Evolutionary conservation across 1,140 invertebrate genomes (phyloP), one percentile per base, ranked within the genome.

Genomic region (Trichonephila clavipes): DNA sequence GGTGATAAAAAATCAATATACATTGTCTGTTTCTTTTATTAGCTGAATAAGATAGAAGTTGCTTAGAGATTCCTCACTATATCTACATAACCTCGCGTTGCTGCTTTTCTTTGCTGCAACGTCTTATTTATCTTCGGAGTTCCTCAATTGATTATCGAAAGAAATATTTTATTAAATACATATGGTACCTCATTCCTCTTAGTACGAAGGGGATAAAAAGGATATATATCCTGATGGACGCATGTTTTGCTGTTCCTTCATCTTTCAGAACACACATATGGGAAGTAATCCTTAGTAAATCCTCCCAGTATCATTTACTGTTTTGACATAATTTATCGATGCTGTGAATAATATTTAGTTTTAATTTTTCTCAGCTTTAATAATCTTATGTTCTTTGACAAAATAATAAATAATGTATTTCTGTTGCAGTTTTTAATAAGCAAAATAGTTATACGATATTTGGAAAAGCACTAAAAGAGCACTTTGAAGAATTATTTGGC

Each of bases 81-180:
- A 40, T 40, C 1, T 40, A 72, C 28, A 72, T n/a, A 72, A 72
- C 28, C 12, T 24, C 28, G 24, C 28, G 28, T 72, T 72, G 69
- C 28, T 72, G 69, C 28, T 24, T 28, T 72, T 24, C 24, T 72
- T 24, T 66, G 21, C 1, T 14, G 10, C 24, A 10, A 24, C 69
- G 16, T 72, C 28, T 72, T 72, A 72, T 72, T 72, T 72, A 72
- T 72, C 69, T 72, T 72, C 28, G 28, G 69, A 72, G 69, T n/a
- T 34, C 34, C 69, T 72, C 69, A 72, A 72, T 72, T 72, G 69
- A 72, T 72, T 72, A 72, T 72, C 69, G 14, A 72, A 72, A 24
- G 69, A 72, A 72, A 40, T 72, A 72, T 72, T 72, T n/a, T 72
- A 72, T 72, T 72, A 34, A 72, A 72, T 72, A 72, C 28, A 72